These are phyloP conservation scores for Drosophila colorata DNA, from an alignment of 2,888 invertebrate genomes.

Conservation along the genomic window DNA sequence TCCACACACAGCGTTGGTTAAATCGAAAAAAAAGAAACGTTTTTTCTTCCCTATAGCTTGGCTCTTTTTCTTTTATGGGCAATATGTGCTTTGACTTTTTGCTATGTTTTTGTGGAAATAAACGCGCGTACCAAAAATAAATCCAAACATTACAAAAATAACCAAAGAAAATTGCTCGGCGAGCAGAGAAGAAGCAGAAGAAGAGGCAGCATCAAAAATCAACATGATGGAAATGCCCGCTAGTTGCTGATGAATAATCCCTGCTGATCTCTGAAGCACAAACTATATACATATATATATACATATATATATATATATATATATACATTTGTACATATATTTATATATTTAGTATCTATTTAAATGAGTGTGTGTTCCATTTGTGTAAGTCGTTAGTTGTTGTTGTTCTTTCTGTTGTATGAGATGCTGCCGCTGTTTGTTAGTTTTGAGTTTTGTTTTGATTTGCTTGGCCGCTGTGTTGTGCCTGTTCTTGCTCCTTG, in stretches of 20 bases:
- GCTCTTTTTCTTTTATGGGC: constrained; percentile 45
- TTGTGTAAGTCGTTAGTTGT: constrained; percentile 37
- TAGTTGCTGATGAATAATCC: constrained; percentile 73
- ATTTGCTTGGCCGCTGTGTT: constrained; percentile 63
- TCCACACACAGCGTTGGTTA: constrained; percentile 6
- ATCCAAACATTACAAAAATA: constrained; percentile 79
- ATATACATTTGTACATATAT: constrained; percentile 23
- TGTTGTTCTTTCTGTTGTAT: constrained; percentile 21
- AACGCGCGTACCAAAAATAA: constrained; percentile 71
- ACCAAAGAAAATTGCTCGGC: constrained; percentile 52
- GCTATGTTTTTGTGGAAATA: constrained; percentile 65
- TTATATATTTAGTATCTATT: constrained; percentile 11
- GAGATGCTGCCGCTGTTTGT: constrained; percentile 51
- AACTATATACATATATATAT: constrained; percentile 21
- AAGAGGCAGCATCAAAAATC: constrained; percentile 48
- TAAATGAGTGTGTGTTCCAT: constrained; percentile 53
- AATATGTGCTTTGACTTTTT: constrained; percentile 66
- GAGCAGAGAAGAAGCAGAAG: constrained; percentile 26
- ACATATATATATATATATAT: constrained; percentile 19
- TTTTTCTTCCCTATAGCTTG: constrained; percentile 31
- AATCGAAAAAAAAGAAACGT: constrained; percentile 12
- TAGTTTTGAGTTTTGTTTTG: constrained; percentile 78
- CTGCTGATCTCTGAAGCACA: constrained; percentile 56
- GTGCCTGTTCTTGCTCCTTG: constrained; percentile 16
- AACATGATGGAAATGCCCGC: constrained; percentile 55